Conservation (phyloP, 1,140 invertebrate genomes). For the Sesamia nonagrioides region DNA sequence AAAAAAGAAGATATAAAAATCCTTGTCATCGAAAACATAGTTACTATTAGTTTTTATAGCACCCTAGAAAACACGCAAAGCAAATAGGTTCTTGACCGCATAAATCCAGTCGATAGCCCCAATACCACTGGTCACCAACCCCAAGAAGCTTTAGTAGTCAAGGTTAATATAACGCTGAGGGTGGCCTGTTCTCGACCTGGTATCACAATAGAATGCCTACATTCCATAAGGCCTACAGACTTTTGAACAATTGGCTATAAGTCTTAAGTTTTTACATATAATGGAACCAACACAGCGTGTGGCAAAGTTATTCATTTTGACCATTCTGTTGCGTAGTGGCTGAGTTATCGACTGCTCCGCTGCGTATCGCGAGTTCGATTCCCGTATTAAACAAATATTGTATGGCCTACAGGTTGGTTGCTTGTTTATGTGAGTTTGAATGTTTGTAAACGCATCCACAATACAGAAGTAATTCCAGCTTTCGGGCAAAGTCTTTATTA, state of each 20-base stretch:
- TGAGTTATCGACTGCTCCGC: too few species aligned
- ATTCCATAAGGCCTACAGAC: neutral
- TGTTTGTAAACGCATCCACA: too few species aligned
- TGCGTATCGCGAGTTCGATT: too few species aligned
- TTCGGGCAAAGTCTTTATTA: too few species aligned
- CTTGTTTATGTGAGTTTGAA: too few species aligned
- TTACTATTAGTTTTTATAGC: too few species aligned
- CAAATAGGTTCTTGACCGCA: neutral
- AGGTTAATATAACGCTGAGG: neutral
- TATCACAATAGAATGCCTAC: neutral
- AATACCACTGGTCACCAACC: neutral
- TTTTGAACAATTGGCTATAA: neutral
- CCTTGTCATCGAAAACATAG: too few species aligned
- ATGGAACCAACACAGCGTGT: neutral
- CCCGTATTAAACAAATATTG: too few species aligned
- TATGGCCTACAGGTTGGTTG: too few species aligned
- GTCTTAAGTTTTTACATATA: conserved; percentile 8
- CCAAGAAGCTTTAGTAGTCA: neutral
- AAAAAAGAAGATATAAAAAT: too few species aligned
- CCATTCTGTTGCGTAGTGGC: too few species aligned
- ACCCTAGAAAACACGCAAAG: neutral
- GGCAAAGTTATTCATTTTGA: neutral
- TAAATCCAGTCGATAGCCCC: neutral
- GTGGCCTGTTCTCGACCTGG: neutral
- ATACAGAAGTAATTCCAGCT: too few species aligned